phyloP scores from a whole-genome alignment of 2,888 invertebrate genomes.

The Onthophagus sagittarius region DNA sequence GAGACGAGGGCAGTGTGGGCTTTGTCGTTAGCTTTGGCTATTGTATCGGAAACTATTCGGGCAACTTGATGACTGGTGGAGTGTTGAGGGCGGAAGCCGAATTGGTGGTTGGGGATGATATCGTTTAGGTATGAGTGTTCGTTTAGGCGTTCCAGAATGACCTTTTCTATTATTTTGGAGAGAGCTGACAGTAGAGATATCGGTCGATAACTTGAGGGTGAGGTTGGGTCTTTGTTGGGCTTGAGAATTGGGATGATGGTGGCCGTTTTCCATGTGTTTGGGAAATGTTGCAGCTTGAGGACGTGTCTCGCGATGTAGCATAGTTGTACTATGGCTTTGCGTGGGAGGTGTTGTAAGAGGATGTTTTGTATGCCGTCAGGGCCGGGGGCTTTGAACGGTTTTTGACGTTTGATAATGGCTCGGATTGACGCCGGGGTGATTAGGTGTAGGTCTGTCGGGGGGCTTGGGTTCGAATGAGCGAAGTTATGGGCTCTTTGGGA shows the following conservation, averaged over 20 bases:
- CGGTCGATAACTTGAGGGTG: conserved; percentile 17
- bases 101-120: too few relatives aligned
- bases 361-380: conserved; percentile 16
- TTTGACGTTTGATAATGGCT: background rate
- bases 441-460: conserved; percentile 1
- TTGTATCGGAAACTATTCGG: conserved; percentile 30
- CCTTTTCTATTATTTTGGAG: conserved; percentile 23
- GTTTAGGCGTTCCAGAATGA: conserved; percentile 12
- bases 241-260: too few relatives aligned
- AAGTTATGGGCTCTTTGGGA: background rate
- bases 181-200: conserved; percentile 24
- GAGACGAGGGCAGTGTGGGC: conserved; percentile 32
- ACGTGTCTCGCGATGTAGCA: too few relatives aligned
- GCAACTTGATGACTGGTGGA: conserved; percentile 35
- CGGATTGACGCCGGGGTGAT: background rate
- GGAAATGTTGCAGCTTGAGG: too few relatives aligned
- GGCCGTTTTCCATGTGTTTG: too few relatives aligned
- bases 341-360: conserved; percentile 29
- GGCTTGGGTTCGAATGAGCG: background rate
- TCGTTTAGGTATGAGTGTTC: conserved; percentile 12
- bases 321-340: too few relatives aligned
- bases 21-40: conserved; percentile 30
- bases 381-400: conserved; percentile 17
- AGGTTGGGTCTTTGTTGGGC: too few relatives aligned
- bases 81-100: too few relatives aligned